phyloP scores from a whole-genome alignment of 1,140 invertebrate genomes.

The Semibalanus balanoides region DNA sequence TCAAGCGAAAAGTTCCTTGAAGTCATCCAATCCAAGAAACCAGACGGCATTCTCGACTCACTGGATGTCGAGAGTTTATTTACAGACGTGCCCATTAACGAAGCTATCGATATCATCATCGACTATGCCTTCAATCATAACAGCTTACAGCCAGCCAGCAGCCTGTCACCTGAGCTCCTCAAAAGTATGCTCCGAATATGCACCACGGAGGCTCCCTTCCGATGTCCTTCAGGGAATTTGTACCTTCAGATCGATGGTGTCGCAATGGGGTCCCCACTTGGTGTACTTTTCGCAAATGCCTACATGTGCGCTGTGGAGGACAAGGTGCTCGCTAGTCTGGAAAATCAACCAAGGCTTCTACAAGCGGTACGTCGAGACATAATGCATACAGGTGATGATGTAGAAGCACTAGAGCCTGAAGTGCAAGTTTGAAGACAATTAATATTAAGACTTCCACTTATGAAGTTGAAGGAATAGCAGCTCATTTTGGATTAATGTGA shows the following conservation, averaged over 20 bases:
- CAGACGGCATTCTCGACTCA: slow-evolving; percentile 5
- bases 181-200: not conserved
- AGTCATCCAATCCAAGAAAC: slow-evolving; percentile 3
- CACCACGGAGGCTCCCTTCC: not conserved
- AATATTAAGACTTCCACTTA: too few species aligned
- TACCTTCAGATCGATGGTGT: slow-evolving; percentile 10
- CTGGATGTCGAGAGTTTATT: slow-evolving; percentile 11
- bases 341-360: not conserved
- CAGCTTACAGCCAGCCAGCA: slow-evolving; percentile 1
- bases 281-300: not conserved
- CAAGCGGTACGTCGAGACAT: not conserved
- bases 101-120: slow-evolving; percentile 7
- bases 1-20: slow-evolving; percentile 7
- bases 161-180: slow-evolving; percentile 3
- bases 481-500: too few species aligned
- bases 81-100: slow-evolving; percentile 7
- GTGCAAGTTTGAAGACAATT: too few species aligned
- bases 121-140: slow-evolving; percentile 5
- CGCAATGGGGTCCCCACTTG: slow-evolving; percentile 11
- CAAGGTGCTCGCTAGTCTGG: not conserved
- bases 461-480: too few species aligned
- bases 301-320: slow-evolving; percentile 3
- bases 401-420: too few species aligned
- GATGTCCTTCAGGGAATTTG: not conserved
- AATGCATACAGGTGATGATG: not conserved